A percentile compares a stretch with the other conserved stretches of the same genome.
phyloP scores from a whole-genome alignment of 2,797 vertebrate genomes.

The Centropyge bicolor region DNA sequence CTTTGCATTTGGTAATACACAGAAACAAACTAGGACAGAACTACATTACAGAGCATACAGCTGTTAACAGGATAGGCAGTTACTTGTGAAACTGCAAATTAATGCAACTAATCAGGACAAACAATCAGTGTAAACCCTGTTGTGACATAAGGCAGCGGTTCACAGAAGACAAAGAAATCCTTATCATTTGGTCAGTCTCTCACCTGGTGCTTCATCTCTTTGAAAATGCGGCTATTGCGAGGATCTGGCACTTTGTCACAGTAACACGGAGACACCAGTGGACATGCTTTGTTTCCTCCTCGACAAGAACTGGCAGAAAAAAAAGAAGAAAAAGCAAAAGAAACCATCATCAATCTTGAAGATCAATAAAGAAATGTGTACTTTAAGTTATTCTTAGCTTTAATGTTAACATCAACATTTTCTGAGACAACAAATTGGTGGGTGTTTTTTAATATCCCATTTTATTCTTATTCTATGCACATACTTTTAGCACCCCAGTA shows the following conservation, averaged over 20 bases:
- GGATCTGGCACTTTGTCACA: conserved; percentile 82
- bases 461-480: background rate
- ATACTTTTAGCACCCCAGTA: background rate
- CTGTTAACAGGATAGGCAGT: background rate
- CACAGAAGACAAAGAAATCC: background rate
- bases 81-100: background rate
- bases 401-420: conserved; percentile 6
- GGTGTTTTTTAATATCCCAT: background rate
- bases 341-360: background rate
- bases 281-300: conserved; percentile 21
- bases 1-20: background rate
- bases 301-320: conserved; percentile 27
- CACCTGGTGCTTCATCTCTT: conserved; percentile 76
- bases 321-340: background rate
- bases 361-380: background rate
- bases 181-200: conserved; percentile 26
- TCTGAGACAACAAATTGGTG: background rate
- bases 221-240: conserved; percentile 80
- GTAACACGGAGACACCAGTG: conserved; percentile 16
- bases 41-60: background rate
- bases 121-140: background rate
- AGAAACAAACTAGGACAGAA: background rate
- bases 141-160: background rate
- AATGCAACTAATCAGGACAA: background rate
- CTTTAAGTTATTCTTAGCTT: background rate